phyloP scores from a whole-genome alignment of 92 coral and sea anemone genomes.

The Actinostola sp. region DNA sequence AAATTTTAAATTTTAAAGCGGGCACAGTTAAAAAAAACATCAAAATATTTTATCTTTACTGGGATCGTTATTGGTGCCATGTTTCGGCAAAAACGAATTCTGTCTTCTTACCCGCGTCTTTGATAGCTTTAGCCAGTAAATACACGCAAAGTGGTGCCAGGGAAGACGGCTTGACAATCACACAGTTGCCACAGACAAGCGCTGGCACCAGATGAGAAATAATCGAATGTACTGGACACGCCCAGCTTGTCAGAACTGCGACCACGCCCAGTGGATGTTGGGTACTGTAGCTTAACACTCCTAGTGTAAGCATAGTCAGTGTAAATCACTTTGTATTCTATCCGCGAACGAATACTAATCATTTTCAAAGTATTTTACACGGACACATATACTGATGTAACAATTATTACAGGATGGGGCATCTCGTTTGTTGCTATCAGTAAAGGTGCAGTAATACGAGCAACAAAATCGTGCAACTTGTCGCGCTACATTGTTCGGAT shows the following conservation, averaged over 20 bases:
- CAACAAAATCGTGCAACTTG: too few species aligned
- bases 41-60: too few species aligned
- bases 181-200: constrained; percentile 64
- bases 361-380: too few species aligned
- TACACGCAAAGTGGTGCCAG: constrained; percentile 64
- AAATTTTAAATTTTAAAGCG: too few species aligned
- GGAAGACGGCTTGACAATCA: constrained; percentile 60
- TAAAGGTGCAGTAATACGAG: too few species aligned
- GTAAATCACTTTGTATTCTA: too few species aligned
- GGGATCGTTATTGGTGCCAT: not conserved
- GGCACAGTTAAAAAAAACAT: too few species aligned
- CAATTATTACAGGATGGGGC: too few species aligned
- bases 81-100: not conserved
- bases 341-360: too few species aligned
- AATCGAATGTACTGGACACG: constrained; percentile 56
- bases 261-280: constrained; percentile 62
- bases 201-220: constrained; percentile 62
- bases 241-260: constrained; percentile 62
- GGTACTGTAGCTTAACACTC: constrained; percentile 48
- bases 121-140: constrained; percentile 59
- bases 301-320: constrained; percentile 11
- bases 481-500: too few species aligned
- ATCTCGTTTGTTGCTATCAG: too few species aligned
- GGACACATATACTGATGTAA: too few species aligned
- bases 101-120: constrained; percentile 55